Conservation (phyloP, 1,140 invertebrate species). For the Macrostomum lignano region DNA sequence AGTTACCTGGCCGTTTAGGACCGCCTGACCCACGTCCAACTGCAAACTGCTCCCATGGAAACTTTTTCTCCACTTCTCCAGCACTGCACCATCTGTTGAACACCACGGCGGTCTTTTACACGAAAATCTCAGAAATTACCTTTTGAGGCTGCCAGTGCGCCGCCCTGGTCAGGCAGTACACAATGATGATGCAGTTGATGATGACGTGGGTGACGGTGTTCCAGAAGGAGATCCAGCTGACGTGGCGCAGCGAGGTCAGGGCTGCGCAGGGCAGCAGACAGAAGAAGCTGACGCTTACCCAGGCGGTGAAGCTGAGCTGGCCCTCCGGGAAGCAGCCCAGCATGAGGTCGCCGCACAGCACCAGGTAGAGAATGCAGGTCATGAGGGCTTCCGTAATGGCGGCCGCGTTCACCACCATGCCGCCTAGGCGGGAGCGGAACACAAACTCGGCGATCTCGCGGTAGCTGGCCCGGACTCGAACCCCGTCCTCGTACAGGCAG, state of each 20-base stretch:
- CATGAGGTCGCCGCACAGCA: slow-evolving; percentile 86
- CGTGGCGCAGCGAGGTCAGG: slow-evolving; percentile 66
- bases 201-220: slow-evolving; percentile 90
- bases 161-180: slow-evolving; percentile 75
- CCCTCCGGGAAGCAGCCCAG: slow-evolving; percentile 56
- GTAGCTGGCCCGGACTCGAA: slow-evolving; percentile 67
- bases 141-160: slow-evolving; percentile 35
- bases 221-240: slow-evolving; percentile 68
- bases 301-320: slow-evolving; percentile 44
- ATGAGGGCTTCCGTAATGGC: slow-evolving; percentile 92
- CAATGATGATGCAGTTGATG: slow-evolving; percentile 79
- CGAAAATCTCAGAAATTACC: too few relatives aligned
- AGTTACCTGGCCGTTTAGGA: too few relatives aligned
- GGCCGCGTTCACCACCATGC: slow-evolving; percentile 60
- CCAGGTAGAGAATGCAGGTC: slow-evolving; percentile 95
- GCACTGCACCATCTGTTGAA: too few relatives aligned
- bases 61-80: too few relatives aligned
- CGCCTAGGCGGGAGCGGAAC: slow-evolving; percentile 38
- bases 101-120: too few relatives aligned
- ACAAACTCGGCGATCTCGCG: slow-evolving; percentile 67
- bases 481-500: slow-evolving; percentile 66
- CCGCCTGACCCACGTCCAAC: too few relatives aligned
- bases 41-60: too few relatives aligned
- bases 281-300: slow-evolving; percentile 82
- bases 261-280: slow-evolving; percentile 63